Base-by-base conservation (phyloP, 2,888 invertebrate species). In the Punctoribates punctum region DNA sequence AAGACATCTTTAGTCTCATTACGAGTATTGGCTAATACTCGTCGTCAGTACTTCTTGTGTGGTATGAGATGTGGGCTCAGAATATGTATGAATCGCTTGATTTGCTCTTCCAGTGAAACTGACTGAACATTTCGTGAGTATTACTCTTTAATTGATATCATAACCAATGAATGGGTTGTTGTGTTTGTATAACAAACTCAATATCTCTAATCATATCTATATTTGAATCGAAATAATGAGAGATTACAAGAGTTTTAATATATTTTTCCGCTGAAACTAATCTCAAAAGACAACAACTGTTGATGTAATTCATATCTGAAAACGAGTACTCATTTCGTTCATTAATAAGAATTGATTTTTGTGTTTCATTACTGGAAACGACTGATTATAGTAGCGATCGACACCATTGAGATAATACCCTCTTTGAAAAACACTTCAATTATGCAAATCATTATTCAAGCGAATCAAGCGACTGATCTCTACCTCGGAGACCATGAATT, bases 1-100 rank as follows among this genome's bases (percentile, higher is more conserved):
- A 29, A 65, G 65, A 65, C 65, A 65, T 65, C 34, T 38, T 65
- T 38, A 6, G 20, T 34, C 34, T 65, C 65, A 15, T n/a, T 34
- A 11, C 23, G 1, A 11, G 4, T 8, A 25, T 2, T 34, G 29
- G 11, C 5, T 65, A 29, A n/a, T 38, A 38, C 20, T 65, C 34
- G 3, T 20, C 11, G n/a, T 46, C 46, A n/a, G 4, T 29, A 4
- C 20, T 17, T 65, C 62, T 34, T 65, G 65, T 65, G 65, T 38
- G 65, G 65, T 23, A 62, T 62, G 23, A 62, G 27, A 23, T 62
- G 27, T 15, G 27, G 27, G n/a, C n/a, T 23, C 11, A 11, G 15
- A 25, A 15, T 17, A 65, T 65, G 34, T 6, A 15, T 38, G 20
- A 6, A 65, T 8, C 1, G 17, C 15, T 34, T 34, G 9, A n/a